Evolutionary conservation across 1,140 invertebrate genomes (phyloP), one percentile per base, ranked within the genome.

Genomic region (Zaprionus ghesquierei): DNA sequence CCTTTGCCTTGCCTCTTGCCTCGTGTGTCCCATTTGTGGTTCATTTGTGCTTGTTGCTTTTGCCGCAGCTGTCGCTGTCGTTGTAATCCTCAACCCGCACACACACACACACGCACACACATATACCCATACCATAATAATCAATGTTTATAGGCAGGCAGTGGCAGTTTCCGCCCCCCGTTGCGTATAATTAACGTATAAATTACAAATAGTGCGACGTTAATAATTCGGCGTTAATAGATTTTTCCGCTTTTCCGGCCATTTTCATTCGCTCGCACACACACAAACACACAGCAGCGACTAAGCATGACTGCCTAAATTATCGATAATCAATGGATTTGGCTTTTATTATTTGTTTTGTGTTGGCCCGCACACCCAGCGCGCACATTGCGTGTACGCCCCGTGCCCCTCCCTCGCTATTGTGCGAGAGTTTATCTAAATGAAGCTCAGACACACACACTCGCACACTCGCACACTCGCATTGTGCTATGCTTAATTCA

Each of bases 201-300:
- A 87, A 87, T 87, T 89, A 87, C 84, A 77, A 73, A 87, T 87
- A 77, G 82, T 87, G 85, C 76, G 84, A 87, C 84, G 80, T 87
- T 87, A 87, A 87, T 87, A 87, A 89, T 87, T 71, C 84, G 80
- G 79, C 85, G 84, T 89, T 87, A 87, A 87, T 87, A 89, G 84
- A 87, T 89, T 87, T 89, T 87, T 59, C 81, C 81, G 72, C 73
- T 77, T 73, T 87, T 87, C 75, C 82, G 77, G 72, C 61, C 71
- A 76, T 78, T 66, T 79, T 75, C 75, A 64, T 85, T 72, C 85
- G 77, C 74, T 75, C 77, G 71, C 71, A 69, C 59, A 69, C 78
- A 73, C 77, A 66, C 77, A 69, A 58, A 69, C 31, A 13, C 33
- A 15, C 35, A 38, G 61, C 78, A 81, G 75, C 27, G 25, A 59